These are phyloP conservation scores for Melanogrammus aeglefinus DNA, from an alignment of 2,797 vertebrate species.

Conservation along the genomic window DNA sequence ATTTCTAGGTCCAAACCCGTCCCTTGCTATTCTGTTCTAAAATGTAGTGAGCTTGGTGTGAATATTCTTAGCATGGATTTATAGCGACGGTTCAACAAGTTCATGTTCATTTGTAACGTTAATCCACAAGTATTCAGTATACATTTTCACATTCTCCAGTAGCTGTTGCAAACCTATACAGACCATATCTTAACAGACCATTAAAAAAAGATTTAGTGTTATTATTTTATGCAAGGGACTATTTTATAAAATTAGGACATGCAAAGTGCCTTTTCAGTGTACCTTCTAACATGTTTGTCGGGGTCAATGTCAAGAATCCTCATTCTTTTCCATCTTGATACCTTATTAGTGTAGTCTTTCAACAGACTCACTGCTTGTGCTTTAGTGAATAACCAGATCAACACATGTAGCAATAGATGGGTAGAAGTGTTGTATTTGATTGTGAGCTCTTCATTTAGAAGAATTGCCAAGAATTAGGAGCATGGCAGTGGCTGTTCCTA, in stretches of 20 bases:
- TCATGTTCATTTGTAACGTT: background rate
- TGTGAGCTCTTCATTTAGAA: background rate
- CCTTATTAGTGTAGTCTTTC: background rate
- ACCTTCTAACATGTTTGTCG: background rate
- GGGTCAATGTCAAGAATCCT: background rate
- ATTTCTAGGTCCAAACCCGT: background rate
- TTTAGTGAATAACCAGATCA: background rate
- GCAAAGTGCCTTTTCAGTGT: constrained; percentile 3
- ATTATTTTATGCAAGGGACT: background rate
- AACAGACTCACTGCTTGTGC: background rate
- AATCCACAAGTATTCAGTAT: background rate
- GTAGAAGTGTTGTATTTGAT: background rate
- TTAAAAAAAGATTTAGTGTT: background rate
- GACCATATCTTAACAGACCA: background rate
- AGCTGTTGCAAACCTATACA: background rate
- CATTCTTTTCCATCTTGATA: background rate
- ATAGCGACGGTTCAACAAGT: background rate
- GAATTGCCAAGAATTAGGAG: background rate
- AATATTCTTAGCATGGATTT: background rate
- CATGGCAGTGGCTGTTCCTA: background rate
- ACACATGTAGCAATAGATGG: background rate
- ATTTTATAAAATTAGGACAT: background rate
- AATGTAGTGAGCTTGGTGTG: background rate
- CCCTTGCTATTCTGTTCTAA: background rate
- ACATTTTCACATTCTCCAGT: background rate